These are phyloP conservation scores for Agonopterix subpropinquella DNA, from an alignment of 2,888 invertebrate genomes.

Conservation along the genomic window DNA sequence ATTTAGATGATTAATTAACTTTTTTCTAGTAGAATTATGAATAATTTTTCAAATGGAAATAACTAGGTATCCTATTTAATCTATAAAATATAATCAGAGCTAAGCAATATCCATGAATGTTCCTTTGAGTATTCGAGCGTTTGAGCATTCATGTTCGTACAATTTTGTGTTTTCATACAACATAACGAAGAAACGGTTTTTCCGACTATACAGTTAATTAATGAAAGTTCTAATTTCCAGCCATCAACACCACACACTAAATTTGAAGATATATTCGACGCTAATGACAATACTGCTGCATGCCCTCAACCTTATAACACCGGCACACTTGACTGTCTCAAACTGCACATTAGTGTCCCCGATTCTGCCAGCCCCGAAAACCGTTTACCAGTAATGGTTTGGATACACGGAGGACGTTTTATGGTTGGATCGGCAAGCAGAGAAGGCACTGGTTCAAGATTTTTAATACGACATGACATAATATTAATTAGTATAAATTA, in stretches of 20 bases:
- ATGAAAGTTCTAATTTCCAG: too few relatives aligned
- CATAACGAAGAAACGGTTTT: too few relatives aligned
- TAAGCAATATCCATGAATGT: too few relatives aligned
- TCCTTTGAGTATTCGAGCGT: too few relatives aligned
- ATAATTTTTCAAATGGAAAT: too few relatives aligned
- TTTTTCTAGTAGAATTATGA: too few relatives aligned
- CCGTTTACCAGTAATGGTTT: slow-evolving; percentile 21
- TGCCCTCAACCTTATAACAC: slow-evolving; percentile 35
- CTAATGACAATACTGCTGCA: slow-evolving; percentile 33
- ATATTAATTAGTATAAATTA: slow-evolving; percentile 30
- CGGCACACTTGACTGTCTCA: neutral
- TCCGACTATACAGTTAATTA: too few relatives aligned
- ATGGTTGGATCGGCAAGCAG: slow-evolving; percentile 9
- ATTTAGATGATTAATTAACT: too few relatives aligned
- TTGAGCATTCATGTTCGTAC: too few relatives aligned
- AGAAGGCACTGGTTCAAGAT: slow-evolving; percentile 15
- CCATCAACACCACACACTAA: neutral
- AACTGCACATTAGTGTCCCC: slow-evolving; percentile 20
- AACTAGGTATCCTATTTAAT: too few relatives aligned
- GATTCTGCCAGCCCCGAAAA: slow-evolving; percentile 11
- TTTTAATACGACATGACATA: slow-evolving; percentile 23
- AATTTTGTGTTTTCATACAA: too few relatives aligned
- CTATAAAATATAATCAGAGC: too few relatives aligned
- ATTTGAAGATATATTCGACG: slow-evolving; percentile 22
- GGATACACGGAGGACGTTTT: slow-evolving; percentile 17